Percentiles rank a stretch among this genome's conserved stretches.
Conservation (phyloP, 2,797 vertebrate species). For the Denticeps clupeoides region DNA sequence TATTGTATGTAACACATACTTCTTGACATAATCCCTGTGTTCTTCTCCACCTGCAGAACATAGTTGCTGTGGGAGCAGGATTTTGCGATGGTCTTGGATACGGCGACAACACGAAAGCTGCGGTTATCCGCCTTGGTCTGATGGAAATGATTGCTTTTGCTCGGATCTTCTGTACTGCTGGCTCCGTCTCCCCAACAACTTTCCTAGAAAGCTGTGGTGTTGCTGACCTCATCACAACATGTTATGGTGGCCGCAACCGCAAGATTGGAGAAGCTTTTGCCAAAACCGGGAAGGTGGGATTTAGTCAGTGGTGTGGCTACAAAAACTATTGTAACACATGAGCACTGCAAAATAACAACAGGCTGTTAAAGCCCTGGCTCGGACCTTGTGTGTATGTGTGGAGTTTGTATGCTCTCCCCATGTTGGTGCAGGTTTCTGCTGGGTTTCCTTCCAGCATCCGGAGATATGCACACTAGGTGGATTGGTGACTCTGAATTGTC, state of each 20-base stretch:
- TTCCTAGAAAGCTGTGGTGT: constrained; percentile 95
- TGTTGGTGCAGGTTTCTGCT: too few relatives aligned
- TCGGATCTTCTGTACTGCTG: constrained; percentile 74
- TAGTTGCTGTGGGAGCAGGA: constrained; percentile 90
- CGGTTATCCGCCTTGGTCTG: constrained; percentile 87
- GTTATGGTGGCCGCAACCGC: constrained; percentile 91
- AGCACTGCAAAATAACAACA: too few relatives aligned
- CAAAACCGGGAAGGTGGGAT: constrained; percentile 68
- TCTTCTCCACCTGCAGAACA: constrained; percentile 58
- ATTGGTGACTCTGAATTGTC: too few relatives aligned
- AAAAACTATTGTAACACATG: too few relatives aligned
- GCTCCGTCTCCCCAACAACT: constrained; percentile 64
- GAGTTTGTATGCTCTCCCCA: too few relatives aligned
- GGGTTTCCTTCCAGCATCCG: too few relatives aligned
- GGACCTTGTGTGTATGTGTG: too few relatives aligned
- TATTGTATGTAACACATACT: too few relatives aligned
- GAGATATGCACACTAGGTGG: too few relatives aligned
- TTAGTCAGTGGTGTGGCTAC: not conserved
- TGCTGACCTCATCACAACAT: constrained; percentile 94
- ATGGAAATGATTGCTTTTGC: constrained; percentile 95
- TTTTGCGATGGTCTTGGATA: constrained; percentile 92
- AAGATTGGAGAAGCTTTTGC: constrained; percentile 87
- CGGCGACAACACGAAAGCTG: constrained; percentile 93
- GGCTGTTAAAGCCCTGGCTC: too few relatives aligned
- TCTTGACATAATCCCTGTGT: not conserved